Conservation (phyloP, 1,140 invertebrate genomes). For the Rhopalosiphum padi region DNA sequence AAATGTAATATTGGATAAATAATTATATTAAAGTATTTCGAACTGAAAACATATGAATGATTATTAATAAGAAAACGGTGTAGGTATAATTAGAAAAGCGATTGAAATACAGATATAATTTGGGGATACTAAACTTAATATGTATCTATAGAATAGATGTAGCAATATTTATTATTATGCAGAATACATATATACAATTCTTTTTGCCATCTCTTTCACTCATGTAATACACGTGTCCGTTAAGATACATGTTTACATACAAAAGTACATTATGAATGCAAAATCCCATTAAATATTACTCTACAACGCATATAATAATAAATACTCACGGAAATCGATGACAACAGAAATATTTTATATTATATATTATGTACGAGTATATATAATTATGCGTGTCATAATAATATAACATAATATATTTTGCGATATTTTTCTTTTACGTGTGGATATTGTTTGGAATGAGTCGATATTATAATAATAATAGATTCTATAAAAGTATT, state of each 20-base stretch:
- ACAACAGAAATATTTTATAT: too few species aligned
- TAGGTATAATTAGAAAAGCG: not conserved
- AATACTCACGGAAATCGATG: too few species aligned
- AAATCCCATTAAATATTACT: too few species aligned
- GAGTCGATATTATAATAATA: too few species aligned
- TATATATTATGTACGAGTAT: too few species aligned
- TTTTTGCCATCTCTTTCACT: not conserved
- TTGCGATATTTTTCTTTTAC: too few species aligned
- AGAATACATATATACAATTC: too few species aligned
- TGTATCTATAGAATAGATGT: not conserved
- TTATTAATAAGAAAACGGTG: not conserved
- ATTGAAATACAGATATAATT: not conserved
- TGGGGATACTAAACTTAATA: not conserved
- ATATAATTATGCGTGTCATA: too few species aligned
- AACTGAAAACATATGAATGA: not conserved
- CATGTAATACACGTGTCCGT: not conserved
- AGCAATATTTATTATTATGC: not conserved
- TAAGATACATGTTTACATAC: not conserved
- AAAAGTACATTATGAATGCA: not conserved
- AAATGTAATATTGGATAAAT: not conserved
- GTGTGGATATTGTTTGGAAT: too few species aligned
- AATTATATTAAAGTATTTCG: not conserved
- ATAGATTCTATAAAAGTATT: too few species aligned
- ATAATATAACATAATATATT: too few species aligned
- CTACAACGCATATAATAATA: too few species aligned